phyloP scores from a whole-genome alignment of 2,797 vertebrate species.

The Cottoperca gobio region DNA sequence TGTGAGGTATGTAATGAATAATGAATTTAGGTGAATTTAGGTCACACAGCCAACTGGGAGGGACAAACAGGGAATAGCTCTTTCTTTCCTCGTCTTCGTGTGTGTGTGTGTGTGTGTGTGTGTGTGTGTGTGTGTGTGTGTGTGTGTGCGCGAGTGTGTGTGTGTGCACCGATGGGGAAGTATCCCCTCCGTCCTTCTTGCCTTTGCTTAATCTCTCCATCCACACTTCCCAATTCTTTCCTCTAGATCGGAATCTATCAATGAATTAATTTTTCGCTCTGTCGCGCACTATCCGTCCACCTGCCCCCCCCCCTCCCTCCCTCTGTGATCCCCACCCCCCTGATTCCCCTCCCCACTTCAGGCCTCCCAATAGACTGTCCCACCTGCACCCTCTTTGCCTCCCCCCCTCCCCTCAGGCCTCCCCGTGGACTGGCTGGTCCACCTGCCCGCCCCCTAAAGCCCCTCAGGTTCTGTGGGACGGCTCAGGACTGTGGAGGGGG shows the following conservation, averaged over 20 bases:
- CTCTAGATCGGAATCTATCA: constrained; percentile 75
- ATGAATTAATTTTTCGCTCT: constrained; percentile 78
- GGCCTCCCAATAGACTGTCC: constrained; percentile 39
- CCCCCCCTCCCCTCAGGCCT: constrained; percentile 24
- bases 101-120: neutral
- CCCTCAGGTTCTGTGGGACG: constrained; percentile 54
- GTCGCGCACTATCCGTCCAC: constrained; percentile 47
- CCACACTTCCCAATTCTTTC: constrained; percentile 59
- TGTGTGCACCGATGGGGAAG: constrained; percentile 9
- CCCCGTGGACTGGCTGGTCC: constrained; percentile 38
- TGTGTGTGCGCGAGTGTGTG: constrained; percentile 3
- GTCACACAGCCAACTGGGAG: constrained; percentile 47
- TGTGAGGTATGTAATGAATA: constrained; percentile 66
- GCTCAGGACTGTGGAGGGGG: constrained; percentile 7
- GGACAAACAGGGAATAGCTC: constrained; percentile 28
- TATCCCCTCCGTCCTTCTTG: constrained; percentile 8
- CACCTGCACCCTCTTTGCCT: constrained; percentile 45
- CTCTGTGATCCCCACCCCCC: constrained; percentile 14
- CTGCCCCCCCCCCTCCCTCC: constrained; percentile 6
- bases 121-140: constrained; percentile 26
- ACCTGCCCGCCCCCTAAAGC: constrained; percentile 46
- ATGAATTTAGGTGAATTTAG: constrained; percentile 71
- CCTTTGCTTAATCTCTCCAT: constrained; percentile 65
- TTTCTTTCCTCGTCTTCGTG: constrained; percentile 12
- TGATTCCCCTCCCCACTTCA: neutral